These are phyloP conservation scores for Zelleria hepariella DNA, from an alignment of 2,888 invertebrate genomes.

Conservation along the genomic window DNA sequence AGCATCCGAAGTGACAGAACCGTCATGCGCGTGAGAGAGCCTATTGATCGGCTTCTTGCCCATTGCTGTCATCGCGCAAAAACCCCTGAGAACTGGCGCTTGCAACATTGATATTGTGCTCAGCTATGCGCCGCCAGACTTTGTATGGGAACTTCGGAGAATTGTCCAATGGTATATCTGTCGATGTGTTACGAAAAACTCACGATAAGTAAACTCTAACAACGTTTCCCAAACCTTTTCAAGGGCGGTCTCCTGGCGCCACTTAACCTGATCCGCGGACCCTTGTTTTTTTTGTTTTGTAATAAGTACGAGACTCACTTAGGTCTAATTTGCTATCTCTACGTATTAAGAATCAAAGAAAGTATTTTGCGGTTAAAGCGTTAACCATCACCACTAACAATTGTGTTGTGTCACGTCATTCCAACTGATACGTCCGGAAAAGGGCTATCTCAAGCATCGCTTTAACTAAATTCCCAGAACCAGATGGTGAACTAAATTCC, in stretches of 20 bases:
- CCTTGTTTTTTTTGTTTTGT: too few species aligned
- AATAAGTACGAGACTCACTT: too few species aligned
- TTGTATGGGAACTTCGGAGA: neutral
- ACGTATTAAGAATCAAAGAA: too few species aligned
- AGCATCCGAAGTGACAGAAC: neutral
- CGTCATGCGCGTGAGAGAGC: neutral
- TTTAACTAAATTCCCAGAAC: too few species aligned
- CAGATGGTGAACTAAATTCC: too few species aligned
- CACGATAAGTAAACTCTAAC: neutral
- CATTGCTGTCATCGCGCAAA: neutral
- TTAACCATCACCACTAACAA: too few species aligned
- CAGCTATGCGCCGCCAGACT: neutral
- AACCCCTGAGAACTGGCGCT: neutral
- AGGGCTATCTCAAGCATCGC: too few species aligned
- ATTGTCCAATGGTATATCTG: neutral
- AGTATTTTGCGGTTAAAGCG: too few species aligned
- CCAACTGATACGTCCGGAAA: too few species aligned
- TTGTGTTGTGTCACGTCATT: too few species aligned
- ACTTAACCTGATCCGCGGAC: too few species aligned
- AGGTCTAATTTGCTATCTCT: too few species aligned
- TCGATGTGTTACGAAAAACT: neutral
- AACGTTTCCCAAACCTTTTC: neutral
- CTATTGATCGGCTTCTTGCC: neutral
- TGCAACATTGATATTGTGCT: conserved; percentile 2
- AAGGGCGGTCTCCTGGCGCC: neutral